Percentiles rank a stretch among this genome's conserved stretches.
These are phyloP conservation scores for Ligdia adustata DNA, from an alignment of 2,888 invertebrate species.

Conservation along the genomic window DNA sequence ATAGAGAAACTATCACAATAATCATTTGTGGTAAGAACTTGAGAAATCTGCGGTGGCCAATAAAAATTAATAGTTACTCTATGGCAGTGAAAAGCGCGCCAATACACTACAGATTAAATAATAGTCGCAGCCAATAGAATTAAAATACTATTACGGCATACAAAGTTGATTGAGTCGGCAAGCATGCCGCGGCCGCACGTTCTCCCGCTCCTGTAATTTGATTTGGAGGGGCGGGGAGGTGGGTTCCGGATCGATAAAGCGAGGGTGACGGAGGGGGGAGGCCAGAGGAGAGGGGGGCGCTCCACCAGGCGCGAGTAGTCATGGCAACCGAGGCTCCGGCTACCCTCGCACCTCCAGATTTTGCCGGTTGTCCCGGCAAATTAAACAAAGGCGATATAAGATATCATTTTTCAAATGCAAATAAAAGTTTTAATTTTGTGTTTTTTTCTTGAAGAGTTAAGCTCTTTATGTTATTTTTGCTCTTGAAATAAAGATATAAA, in stretches of 20 bases:
- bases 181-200: constrained; percentile 36
- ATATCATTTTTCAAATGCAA: constrained; percentile 62
- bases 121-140: constrained; percentile 64
- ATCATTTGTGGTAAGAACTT: too few relatives aligned
- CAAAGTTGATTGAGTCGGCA: constrained; percentile 74
- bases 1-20: too few relatives aligned
- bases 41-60: not conserved
- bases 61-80: not conserved
- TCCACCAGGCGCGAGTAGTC: constrained; percentile 76
- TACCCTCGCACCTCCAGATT: constrained; percentile 80
- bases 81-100: constrained; percentile 73
- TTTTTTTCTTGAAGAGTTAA: not conserved
- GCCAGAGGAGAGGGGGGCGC: constrained; percentile 42
- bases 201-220: constrained; percentile 76
- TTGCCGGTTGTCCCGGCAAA: constrained; percentile 76
- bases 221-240: constrained; percentile 76
- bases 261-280: constrained; percentile 40
- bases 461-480: not conserved
- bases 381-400: constrained; percentile 77
- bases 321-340: constrained; percentile 78
- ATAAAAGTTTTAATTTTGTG: not conserved
- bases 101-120: constrained; percentile 27
- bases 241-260: constrained; percentile 57
- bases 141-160: constrained; percentile 81
- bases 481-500: not conserved